A percentile compares a stretch with the other conserved stretches of the same genome.
phyloP scores from a whole-genome alignment of 2,113 vertebrate genomes.

The Saccopteryx bilineata region DNA sequence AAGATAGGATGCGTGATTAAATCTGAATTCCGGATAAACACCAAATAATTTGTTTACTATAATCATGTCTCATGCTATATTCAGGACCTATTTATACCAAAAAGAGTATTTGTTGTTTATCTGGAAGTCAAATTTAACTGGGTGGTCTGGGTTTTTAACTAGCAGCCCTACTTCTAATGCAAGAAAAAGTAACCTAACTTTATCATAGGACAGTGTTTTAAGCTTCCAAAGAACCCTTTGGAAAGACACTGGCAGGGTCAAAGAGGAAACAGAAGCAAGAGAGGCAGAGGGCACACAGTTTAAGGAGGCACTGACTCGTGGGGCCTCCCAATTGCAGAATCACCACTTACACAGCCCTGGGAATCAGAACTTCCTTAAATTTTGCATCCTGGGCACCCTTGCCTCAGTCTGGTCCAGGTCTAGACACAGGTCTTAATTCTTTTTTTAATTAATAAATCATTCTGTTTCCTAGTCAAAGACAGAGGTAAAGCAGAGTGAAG shows the following conservation, averaged over 20 bases:
- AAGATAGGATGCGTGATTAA: background rate
- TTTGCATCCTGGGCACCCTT: rapidly evolving
- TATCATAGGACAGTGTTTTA: background rate
- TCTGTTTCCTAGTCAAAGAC: background rate
- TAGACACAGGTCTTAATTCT: background rate
- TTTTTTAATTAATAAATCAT: background rate
- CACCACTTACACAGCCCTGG: rapidly evolving
- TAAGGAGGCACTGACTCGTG: background rate
- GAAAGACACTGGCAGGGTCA: background rate
- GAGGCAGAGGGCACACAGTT: rapidly evolving
- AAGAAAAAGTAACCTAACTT: background rate
- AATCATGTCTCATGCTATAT: background rate
- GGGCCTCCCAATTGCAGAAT: too few relatives aligned
- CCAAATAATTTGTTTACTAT: background rate
- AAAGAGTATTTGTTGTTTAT: background rate
- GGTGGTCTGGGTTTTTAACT: background rate
- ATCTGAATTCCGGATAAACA: background rate
- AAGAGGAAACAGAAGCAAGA: rapidly evolving
- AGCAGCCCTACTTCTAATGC: background rate
- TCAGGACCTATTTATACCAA: background rate
- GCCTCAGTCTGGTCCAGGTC: background rate
- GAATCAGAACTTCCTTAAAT: background rate
- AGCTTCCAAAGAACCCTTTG: background rate
- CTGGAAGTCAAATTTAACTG: background rate
- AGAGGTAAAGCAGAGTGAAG: background rate